A percentile compares a stretch with the other conserved stretches of the same genome.
These are phyloP conservation scores for Brachyhypopomus gauderio DNA, from an alignment of 2,113 vertebrate species.

Conservation along the genomic window DNA sequence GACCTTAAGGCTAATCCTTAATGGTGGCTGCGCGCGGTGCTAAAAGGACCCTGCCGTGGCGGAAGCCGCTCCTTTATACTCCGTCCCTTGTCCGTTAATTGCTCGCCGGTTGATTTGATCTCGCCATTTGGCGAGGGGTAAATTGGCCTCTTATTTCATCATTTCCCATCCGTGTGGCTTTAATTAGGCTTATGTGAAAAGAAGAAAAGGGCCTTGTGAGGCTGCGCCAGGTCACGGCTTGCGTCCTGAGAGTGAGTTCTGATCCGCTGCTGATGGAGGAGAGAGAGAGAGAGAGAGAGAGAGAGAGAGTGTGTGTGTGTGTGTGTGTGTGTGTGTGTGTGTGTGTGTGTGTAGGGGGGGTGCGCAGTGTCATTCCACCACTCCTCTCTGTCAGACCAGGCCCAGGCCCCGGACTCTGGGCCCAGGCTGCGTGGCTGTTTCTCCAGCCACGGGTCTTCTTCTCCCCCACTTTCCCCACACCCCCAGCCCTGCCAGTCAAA, in stretches of 20 bases:
- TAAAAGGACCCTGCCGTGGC: slow-evolving; percentile 72
- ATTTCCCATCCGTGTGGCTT: slow-evolving; percentile 77
- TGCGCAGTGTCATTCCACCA: slow-evolving; percentile 68
- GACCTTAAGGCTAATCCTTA: slow-evolving; percentile 82
- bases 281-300: too few species aligned
- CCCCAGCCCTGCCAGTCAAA: slow-evolving; percentile 76
- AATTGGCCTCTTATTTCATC: slow-evolving; percentile 82
- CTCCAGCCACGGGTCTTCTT: slow-evolving; percentile 73
- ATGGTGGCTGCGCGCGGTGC: slow-evolving; percentile 64
- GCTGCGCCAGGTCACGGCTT: slow-evolving; percentile 66
- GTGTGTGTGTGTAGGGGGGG: slow-evolving; percentile 60
- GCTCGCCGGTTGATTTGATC: slow-evolving; percentile 81
- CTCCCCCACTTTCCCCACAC: slow-evolving; percentile 66
- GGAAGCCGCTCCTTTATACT: slow-evolving; percentile 68
- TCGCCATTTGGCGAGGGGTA: slow-evolving; percentile 74
- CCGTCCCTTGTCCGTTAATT: slow-evolving; percentile 75
- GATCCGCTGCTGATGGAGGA: slow-evolving; percentile 74
- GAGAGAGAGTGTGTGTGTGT: too few species aligned
- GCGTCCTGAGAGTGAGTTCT: slow-evolving; percentile 73
- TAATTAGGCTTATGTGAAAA: slow-evolving; percentile 75
- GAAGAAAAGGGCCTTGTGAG: slow-evolving; percentile 65
- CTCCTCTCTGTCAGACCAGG: slow-evolving; percentile 59
- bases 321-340: slow-evolving; percentile 3
- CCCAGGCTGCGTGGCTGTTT: not conserved
- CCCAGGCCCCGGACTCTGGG: slow-evolving; percentile 50